phyloP scores from a whole-genome alignment of 2,888 invertebrate genomes.

The Drosophila meridiana region DNA sequence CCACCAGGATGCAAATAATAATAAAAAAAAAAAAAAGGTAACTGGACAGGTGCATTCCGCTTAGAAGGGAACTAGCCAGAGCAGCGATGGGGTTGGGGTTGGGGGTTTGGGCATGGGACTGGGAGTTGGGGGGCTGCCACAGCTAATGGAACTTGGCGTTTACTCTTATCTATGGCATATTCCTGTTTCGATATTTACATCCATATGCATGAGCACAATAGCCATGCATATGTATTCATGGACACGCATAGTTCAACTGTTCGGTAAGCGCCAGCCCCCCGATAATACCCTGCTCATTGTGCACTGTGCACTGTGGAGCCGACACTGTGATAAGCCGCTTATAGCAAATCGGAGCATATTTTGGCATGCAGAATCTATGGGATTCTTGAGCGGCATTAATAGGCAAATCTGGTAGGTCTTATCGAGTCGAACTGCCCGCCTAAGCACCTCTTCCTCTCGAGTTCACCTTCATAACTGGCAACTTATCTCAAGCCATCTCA shows the following conservation, averaged over 20 bases:
- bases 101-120: not conserved
- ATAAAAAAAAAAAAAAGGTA: not conserved
- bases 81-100: not conserved
- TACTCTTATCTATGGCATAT: constrained; percentile 1
- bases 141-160: constrained; percentile 6
- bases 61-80: not conserved
- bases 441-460: not conserved
- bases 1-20: constrained; percentile 2
- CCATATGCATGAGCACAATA: constrained; percentile 9
- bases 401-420: not conserved
- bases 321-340: not conserved
- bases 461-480: not conserved
- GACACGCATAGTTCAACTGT: constrained; percentile 7
- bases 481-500: not conserved
- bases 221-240: constrained; percentile 6
- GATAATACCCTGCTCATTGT: not conserved
- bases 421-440: not conserved
- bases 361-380: not conserved
- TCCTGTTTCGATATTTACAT: constrained; percentile 5
- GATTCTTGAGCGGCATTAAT: not conserved
- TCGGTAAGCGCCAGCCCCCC: not conserved
- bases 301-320: not conserved
- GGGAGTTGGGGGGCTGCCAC: too few relatives aligned
- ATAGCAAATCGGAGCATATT: not conserved
- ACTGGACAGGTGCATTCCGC: constrained; percentile 2